Evolutionary conservation across 2,113 vertebrate genomes (phyloP), one percentile per base, ranked within the genome.

Genomic region (Pelobates fuscus): DNA sequence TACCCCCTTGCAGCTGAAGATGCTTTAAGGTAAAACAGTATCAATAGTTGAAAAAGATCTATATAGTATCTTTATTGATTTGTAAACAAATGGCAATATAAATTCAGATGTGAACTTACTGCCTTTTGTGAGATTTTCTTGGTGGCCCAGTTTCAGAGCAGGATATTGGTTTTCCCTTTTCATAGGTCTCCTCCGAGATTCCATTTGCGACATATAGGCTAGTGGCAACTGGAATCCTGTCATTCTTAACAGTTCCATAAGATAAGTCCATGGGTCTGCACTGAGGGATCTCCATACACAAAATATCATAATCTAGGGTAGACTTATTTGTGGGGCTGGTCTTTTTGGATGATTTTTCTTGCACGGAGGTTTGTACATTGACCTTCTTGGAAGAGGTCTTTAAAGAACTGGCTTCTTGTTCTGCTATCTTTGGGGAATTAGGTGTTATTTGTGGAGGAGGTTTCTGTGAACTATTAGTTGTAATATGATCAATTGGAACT

Each of bases 81-180:
- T n/a, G n/a, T n/a, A n/a, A n/a, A n/a, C n/a, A n/a, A n/a, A n/a
- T n/a, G n/a, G n/a, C n/a, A n/a, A n/a, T n/a, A n/a, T n/a, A n/a
- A n/a, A n/a, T n/a, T n/a, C n/a, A n/a, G 32, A 65, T 8, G 8
- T 80, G 8, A 83, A 92, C 91, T 3, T 88, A 92, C 91, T 90
- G 89, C 55, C 87, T 80, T 57, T 77, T 91, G 44, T 85, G 71
- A 43, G 82, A 8, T 18, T 85, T 92, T 77, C 83, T 90, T 5
- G 87, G 64, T 12, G 90, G 88, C 0, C 43, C 80, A 0, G 86
- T 77, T 74, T 91, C 88, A 0, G 89, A 88, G 81, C 86, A 88
- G 79, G 81, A 85, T 55, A 88, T 69, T 0, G 80, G n/a, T 72
- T 88, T 91, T 0, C 59, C 84, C 67, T 86, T 91, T 80, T 86